These are phyloP conservation scores for Eriocheir sinensis DNA, from an alignment of 1,140 invertebrate species.

Conservation along the genomic window DNA sequence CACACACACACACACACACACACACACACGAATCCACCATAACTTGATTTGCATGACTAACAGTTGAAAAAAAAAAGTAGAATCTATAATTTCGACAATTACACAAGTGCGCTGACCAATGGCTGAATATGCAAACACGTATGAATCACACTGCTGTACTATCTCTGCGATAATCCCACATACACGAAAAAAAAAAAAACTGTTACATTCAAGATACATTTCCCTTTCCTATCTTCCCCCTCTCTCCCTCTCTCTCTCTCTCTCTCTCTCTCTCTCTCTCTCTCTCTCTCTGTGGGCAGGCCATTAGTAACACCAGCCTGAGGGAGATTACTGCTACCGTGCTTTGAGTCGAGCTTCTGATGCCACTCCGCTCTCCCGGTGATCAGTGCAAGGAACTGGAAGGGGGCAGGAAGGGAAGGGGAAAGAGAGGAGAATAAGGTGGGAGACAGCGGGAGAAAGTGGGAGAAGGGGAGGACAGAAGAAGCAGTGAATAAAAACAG, in stretches of 20 bases:
- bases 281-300: not conserved
- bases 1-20: constrained; percentile 21
- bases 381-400: too few relatives aligned
- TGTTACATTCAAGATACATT: not conserved
- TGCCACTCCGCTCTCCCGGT: not conserved
- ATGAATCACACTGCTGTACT: too few relatives aligned
- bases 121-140: too few relatives aligned
- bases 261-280: constrained; percentile 22
- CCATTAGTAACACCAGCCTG: constrained; percentile 22
- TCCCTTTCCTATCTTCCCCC: not conserved
- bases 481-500: too few relatives aligned
- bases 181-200: not conserved
- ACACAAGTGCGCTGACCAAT: too few relatives aligned
- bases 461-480: too few relatives aligned
- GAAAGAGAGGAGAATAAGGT: too few relatives aligned
- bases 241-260: too few relatives aligned
- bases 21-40: not conserved
- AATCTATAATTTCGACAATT: not conserved
- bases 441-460: too few relatives aligned
- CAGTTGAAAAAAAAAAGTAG: not conserved
- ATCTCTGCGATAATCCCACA: too few relatives aligned
- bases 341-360: not conserved
- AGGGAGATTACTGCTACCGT: not conserved
- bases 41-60: not conserved
- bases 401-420: too few relatives aligned